Base-by-base conservation (phyloP, 2,888 invertebrate genomes). In the Caenorhabditis sinica region DNA sequence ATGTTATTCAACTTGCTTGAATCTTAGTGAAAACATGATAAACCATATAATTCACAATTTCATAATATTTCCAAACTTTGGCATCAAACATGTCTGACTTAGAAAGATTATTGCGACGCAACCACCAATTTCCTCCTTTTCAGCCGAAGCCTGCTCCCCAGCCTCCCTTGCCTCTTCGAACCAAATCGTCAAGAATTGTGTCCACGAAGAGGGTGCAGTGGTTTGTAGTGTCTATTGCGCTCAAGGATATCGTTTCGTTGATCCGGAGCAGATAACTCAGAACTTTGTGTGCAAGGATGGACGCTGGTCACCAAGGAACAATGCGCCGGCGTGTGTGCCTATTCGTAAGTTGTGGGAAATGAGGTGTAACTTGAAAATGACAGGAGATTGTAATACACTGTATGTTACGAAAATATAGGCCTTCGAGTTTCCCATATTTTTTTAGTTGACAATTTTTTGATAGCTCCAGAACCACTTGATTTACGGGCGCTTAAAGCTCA, bases 291-390 rank as follows among this genome's bases (percentile, higher is more conserved):
- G 89, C 33, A 73, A 79, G 25, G 92, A 93, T n/a, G 95, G 95
- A 66, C 95, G 95, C 82, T 97, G 97, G 97, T 94, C 95, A 13
- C 97, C 97, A 1, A 95, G 95, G 1, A 96, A 96, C 11, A 96
- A 97, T 63, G 97, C 97, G 28, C 97, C 97, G 0, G 97, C 97
- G 92, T 97, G 97, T 93, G 97, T 97, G 28, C 96, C 97, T 4
- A 96, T 97, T 95, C 96, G 96, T 96, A 65, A 61, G 79, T 63
- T 36, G n/a, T n/a, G n/a, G n/a, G n/a, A n/a, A n/a, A n/a, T n/a
- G n/a, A n/a, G n/a, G n/a, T 43, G 0, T 9, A 40, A 20, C 30
- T 33, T 9, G 15, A n/a, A 25, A 49, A 17, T n/a, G 1, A n/a
- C 20, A n/a, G 23, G 28, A 61, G 28, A 13, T 33, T 30, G 20